These are phyloP conservation scores for Apocrypta bakeri DNA, from an alignment of 1,140 invertebrate genomes.

Conservation along the genomic window DNA sequence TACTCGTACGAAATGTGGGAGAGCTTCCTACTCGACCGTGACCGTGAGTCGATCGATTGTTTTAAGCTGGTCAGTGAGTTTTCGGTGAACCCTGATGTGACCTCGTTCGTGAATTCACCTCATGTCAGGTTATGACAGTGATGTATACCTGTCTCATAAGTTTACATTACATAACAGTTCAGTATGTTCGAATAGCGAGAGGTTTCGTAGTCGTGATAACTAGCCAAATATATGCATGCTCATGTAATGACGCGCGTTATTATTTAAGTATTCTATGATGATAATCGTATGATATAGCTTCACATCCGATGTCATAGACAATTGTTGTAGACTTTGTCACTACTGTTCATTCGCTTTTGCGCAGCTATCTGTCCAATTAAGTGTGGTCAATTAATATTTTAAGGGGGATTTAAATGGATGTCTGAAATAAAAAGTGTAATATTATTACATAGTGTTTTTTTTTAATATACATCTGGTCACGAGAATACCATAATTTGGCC, in stretches of 20 bases:
- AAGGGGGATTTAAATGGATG: too few relatives aligned
- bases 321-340: too few relatives aligned
- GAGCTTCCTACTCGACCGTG: slow-evolving; percentile 28
- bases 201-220: background rate
- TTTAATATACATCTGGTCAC: too few relatives aligned
- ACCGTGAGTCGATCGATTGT: slow-evolving; percentile 41
- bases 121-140: background rate
- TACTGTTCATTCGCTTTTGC: too few relatives aligned
- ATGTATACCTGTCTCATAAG: background rate
- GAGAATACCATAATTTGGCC: too few relatives aligned
- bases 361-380: too few relatives aligned
- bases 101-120: background rate
- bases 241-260: background rate
- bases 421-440: too few relatives aligned
- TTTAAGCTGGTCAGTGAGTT: slow-evolving; percentile 7
- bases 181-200: too few relatives aligned
- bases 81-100: background rate
- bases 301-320: background rate
- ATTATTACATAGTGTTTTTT: too few relatives aligned
- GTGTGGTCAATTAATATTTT: too few relatives aligned
- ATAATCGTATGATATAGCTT: background rate
- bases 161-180: too few relatives aligned
- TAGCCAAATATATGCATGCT: too few relatives aligned
- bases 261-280: background rate
- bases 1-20: slow-evolving; percentile 27